phyloP scores from a whole-genome alignment of 2,888 invertebrate species.

The Drosophila quasianomalipes region DNA sequence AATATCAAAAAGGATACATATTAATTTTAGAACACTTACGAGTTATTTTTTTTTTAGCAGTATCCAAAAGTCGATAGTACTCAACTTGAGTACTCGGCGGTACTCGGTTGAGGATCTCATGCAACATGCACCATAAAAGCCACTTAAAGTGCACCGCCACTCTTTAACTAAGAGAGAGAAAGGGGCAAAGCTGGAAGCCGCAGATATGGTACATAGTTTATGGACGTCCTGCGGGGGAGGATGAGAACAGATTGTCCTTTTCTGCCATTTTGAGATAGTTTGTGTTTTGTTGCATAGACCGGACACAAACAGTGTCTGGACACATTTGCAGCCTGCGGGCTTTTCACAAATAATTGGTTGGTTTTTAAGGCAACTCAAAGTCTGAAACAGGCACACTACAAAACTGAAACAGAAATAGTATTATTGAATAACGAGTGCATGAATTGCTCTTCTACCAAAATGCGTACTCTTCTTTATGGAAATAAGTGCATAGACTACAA shows the following conservation, averaged over 20 bases:
- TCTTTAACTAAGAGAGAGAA: constrained; percentile 1
- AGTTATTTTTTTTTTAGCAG: not conserved
- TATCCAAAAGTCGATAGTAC: not conserved
- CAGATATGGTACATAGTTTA: constrained; percentile 13
- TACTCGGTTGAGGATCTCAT: constrained; percentile 13
- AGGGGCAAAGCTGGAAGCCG: constrained; percentile 9
- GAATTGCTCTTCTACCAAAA: constrained; percentile 8
- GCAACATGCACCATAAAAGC: constrained; percentile 48
- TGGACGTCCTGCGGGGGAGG: not conserved
- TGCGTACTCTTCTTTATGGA: constrained; percentile 28
- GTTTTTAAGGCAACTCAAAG: constrained; percentile 47
- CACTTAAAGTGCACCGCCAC: constrained; percentile 52
- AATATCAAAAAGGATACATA: not conserved
- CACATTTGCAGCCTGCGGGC: constrained; percentile 26
- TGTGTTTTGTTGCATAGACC: constrained; percentile 2
- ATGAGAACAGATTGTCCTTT: not conserved
- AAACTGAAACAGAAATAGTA: not conserved
- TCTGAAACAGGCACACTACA: constrained; percentile 1
- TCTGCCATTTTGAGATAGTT: constrained; percentile 23
- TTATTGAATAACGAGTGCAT: constrained; percentile 19
- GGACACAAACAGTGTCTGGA: constrained; percentile 18
- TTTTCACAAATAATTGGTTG: constrained; percentile 66
- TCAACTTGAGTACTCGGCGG: not conserved
- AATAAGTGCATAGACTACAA: constrained; percentile 36
- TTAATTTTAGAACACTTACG: not conserved